These are phyloP conservation scores for Solea senegalensis DNA, from an alignment of 2,113 vertebrate genomes.

Conservation along the genomic window DNA sequence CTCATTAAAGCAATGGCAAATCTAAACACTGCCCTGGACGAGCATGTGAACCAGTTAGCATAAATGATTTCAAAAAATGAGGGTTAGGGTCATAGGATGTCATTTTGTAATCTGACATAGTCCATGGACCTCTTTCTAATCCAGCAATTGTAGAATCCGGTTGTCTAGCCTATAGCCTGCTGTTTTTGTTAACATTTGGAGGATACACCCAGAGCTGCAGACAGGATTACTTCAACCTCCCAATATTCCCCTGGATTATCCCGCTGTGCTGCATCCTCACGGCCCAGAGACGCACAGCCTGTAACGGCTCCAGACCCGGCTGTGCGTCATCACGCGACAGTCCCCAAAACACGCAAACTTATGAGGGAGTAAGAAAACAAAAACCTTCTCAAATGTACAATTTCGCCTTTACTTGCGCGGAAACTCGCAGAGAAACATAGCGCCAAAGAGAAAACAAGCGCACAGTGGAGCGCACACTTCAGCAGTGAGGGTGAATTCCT, in stretches of 20 bases:
- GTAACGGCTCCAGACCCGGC: background rate
- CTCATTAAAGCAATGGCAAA: too few relatives aligned
- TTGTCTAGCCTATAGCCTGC: too few relatives aligned
- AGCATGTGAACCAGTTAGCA: too few relatives aligned
- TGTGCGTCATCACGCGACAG: constrained; percentile 24
- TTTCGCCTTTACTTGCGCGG: background rate
- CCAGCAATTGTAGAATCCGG: too few relatives aligned
- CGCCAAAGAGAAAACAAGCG: constrained; percentile 12
- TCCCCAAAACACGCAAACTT: constrained; percentile 13
- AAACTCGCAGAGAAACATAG: constrained; percentile 28
- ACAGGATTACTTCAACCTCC: constrained; percentile 17
- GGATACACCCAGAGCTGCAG: constrained; percentile 9
- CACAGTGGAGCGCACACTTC: constrained; percentile 20
- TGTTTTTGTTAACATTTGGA: too few relatives aligned
- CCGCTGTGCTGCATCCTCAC: constrained; percentile 9
- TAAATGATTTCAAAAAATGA: too few relatives aligned
- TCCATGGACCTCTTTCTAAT: too few relatives aligned
- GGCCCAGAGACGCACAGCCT: background rate
- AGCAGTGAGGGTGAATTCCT: constrained; percentile 6
- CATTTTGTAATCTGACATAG: too few relatives aligned
- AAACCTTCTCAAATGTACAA: too few relatives aligned
- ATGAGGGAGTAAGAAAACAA: constrained; percentile 29
- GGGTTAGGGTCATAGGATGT: too few relatives aligned
- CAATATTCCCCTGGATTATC: background rate
- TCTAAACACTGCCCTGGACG: too few relatives aligned